Base-by-base conservation (phyloP, 2,113 vertebrate genomes). In the Paramormyrops kingsleyae region DNA sequence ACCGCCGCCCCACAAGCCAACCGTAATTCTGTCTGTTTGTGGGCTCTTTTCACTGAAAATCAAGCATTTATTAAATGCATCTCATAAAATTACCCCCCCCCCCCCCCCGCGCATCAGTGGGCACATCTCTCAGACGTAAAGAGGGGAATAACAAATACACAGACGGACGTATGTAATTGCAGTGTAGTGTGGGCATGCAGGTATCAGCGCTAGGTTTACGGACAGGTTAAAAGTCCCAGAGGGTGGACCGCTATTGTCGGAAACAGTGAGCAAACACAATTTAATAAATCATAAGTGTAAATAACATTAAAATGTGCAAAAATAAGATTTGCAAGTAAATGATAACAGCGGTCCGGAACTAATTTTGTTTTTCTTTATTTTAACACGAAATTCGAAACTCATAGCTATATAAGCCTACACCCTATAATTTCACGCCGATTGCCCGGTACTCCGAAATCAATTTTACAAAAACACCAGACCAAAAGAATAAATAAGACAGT, bases 1-100 rank as follows among this genome's bases (percentile, higher is more conserved):
- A 94, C 94, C 93, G 92, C 88, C 88, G 88, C 88, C 46, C 44
- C 83, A 91, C 90, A 87, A 90, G 92, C 87, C 10, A 6, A 77
- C 13, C 89, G 87, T 87, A 46, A 87, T 83, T 83, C 62, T 62
- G 59, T 52, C 19, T 59, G 35, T 90, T 42, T 74, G 62, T 46
- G 84, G 13, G 83, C 44, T 52, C 50, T 89, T 84, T 89, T 59
- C 49, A 83, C 10, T 44, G 47, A 59, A 89, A 83, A 89, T 84
- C 7, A 52, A 87, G 49, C 49, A 87, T 87, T 87, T 87, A 87
- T 87, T 87, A 87, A 87, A 87, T 31, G 84, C 84, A 35, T 35
- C 47, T 47, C 27, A 86, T 86, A 86, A 52, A 84, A 39, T 12
- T 13, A 5, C 4, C 27, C 66, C 66, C 66, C 15, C 35, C 39